Evolutionary conservation across 2,113 vertebrate species (phyloP).

Genomic region (Microtus richardsoni): DNA sequence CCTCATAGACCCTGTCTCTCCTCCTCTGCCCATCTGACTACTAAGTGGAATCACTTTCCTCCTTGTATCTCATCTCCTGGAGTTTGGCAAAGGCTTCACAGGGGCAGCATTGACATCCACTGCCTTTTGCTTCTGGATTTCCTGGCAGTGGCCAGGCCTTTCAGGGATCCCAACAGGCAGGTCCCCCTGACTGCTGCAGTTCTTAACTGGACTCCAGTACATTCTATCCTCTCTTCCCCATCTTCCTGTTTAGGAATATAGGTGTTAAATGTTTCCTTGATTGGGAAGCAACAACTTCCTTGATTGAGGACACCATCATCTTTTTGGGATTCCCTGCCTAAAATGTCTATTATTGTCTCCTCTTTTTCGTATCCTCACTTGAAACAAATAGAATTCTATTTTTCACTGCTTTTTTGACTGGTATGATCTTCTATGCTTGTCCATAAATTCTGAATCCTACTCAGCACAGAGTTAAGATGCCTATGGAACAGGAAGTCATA

Average conservation of each 20-base stretch:
- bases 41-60: not conserved
- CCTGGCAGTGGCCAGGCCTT: not conserved
- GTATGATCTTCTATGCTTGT: not conserved
- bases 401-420: not conserved
- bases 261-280: not conserved
- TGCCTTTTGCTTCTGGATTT: not conserved
- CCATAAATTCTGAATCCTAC: constrained; percentile 21
- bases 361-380: not conserved
- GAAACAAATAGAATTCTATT: not conserved
- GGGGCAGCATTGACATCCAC: not conserved
- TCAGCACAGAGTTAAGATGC: constrained; percentile 25
- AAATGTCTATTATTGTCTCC: not conserved
- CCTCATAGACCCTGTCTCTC: too few relatives aligned
- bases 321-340: not conserved
- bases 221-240: not conserved
- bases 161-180: not conserved
- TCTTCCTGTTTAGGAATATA: not conserved
- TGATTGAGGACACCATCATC: not conserved
- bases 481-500: constrained; percentile 19
- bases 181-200: not conserved
- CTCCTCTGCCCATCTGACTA: not conserved
- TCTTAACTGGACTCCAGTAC: not conserved
- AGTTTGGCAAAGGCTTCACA: not conserved
- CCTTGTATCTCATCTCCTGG: not conserved
- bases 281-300: not conserved